Conservation (phyloP, 2,797 vertebrate genomes). For the Rhynchotus rufescens region DNA sequence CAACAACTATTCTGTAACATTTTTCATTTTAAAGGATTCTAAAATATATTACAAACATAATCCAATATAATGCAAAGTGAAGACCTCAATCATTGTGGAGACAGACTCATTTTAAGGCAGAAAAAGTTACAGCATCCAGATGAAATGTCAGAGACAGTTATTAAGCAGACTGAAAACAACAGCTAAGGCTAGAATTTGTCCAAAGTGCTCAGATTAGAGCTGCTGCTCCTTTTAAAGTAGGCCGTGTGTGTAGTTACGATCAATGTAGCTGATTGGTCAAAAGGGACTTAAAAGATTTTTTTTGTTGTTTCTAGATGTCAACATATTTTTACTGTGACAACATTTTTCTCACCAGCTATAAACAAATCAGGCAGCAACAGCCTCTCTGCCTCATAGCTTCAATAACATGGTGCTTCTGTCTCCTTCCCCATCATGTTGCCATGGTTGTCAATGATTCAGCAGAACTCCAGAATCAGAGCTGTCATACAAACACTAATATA, state of each 20-base stretch:
- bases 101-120: neutral
- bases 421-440: slow-evolving; percentile 20
- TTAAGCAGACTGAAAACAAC: neutral
- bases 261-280: neutral
- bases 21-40: slow-evolving; percentile 20
- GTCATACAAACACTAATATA: slow-evolving; percentile 26
- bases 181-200: neutral
- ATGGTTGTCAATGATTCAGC: slow-evolving; percentile 33
- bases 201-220: neutral
- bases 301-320: slow-evolving; percentile 40
- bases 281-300: neutral
- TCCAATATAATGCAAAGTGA: slow-evolving; percentile 5
- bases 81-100: slow-evolving; percentile 12
- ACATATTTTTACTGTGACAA: slow-evolving; percentile 35
- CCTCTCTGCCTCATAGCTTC: slow-evolving; percentile 26
- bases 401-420: neutral
- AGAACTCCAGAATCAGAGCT: slow-evolving; percentile 42
- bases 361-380: slow-evolving; percentile 27
- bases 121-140: neutral
- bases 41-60: slow-evolving; percentile 20
- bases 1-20: neutral
- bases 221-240: neutral
- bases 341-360: neutral
- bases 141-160: neutral
- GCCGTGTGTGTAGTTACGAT: neutral